Percentiles rank a stretch among this genome's conserved stretches.
Evolutionary conservation across 1,140 invertebrate species (phyloP).

Genomic region (Panagrolaimus sp.): DNA sequence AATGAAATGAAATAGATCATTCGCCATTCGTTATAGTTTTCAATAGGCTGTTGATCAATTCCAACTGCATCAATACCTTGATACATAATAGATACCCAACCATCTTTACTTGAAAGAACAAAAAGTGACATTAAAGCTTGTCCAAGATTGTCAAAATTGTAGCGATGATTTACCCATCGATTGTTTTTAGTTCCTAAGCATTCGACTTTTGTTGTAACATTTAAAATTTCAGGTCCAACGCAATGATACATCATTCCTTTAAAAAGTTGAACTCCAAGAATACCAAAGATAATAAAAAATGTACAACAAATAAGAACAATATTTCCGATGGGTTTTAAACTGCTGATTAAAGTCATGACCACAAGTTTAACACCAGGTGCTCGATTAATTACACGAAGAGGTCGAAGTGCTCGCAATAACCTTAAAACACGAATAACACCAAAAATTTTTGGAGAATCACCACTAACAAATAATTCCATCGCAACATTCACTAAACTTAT

Average conservation of each 20-base stretch:
- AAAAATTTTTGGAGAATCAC: conserved; percentile 70
- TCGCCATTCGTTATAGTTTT: conserved; percentile 97
- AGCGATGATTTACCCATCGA: conserved; percentile 91
- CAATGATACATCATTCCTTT: conserved; percentile 71
- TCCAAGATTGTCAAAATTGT: conserved; percentile 97
- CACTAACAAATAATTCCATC: conserved; percentile 77
- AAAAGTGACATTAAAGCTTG: conserved; percentile 96
- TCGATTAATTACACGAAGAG: conserved; percentile 81
- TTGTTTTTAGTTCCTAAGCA: conserved; percentile 70
- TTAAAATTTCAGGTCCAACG: conserved; percentile 72
- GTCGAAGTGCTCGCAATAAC: conserved; percentile 72
- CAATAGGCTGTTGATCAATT: conserved; percentile 79
- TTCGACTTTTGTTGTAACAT: conserved; percentile 78
- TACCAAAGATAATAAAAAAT: conserved; percentile 99
- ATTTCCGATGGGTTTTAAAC: conserved; percentile 94
- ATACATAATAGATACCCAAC: conserved; percentile 99
- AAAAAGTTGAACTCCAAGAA: conserved; percentile 80
- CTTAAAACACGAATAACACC: conserved; percentile 94
- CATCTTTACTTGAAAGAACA: conserved; percentile 89
- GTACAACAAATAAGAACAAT: conserved; percentile 99
- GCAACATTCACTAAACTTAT: conserved; percentile 93
- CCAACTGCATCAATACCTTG: conserved; percentile 96
- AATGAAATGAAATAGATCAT: conserved; percentile 98
- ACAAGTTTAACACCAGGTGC: conserved; percentile 96
- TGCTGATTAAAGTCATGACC: conserved; percentile 94